These are phyloP conservation scores for Plebejus melissa DNA, from an alignment of 2,888 invertebrate species.

Conservation along the genomic window DNA sequence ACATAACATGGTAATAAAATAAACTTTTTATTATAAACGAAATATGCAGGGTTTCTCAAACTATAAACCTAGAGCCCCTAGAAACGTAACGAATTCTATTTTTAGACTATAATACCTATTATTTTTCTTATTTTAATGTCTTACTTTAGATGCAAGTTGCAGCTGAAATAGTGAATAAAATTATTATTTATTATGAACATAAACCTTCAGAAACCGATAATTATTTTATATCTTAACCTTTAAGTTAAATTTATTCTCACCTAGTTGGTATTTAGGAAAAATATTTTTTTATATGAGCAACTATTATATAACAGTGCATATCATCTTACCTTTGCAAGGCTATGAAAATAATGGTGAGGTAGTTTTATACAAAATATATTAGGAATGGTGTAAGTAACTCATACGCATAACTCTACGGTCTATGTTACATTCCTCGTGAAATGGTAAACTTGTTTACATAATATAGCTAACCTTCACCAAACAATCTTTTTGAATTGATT, in stretches of 20 bases:
- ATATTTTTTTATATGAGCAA: neutral
- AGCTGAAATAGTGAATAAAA: neutral
- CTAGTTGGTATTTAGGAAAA: neutral
- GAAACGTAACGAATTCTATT: neutral
- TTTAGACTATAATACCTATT: neutral
- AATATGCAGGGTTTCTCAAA: slow-evolving; percentile 4
- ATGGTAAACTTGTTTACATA: neutral
- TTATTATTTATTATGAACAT: neutral
- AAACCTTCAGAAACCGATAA: neutral
- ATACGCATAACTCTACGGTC: neutral
- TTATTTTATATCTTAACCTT: neutral
- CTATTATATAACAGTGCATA: slow-evolving; percentile 4
- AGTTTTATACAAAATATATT: slow-evolving; percentile 5
- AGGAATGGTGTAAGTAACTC: neutral
- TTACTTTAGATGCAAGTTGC: neutral
- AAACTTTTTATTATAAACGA: neutral
- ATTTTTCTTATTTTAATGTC: neutral
- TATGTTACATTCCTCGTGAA: neutral
- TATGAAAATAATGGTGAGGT: slow-evolving; percentile 6
- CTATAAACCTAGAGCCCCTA: neutral
- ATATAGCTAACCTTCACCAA: neutral
- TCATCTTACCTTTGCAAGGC: slow-evolving; percentile 4
- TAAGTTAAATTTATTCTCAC: neutral
- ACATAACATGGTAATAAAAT: neutral
- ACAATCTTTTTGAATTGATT: neutral